Evolutionary conservation across 2,888 invertebrate genomes (phyloP), one percentile per base, ranked within the genome.

Genomic region (Zaprionus bogoriensis): DNA sequence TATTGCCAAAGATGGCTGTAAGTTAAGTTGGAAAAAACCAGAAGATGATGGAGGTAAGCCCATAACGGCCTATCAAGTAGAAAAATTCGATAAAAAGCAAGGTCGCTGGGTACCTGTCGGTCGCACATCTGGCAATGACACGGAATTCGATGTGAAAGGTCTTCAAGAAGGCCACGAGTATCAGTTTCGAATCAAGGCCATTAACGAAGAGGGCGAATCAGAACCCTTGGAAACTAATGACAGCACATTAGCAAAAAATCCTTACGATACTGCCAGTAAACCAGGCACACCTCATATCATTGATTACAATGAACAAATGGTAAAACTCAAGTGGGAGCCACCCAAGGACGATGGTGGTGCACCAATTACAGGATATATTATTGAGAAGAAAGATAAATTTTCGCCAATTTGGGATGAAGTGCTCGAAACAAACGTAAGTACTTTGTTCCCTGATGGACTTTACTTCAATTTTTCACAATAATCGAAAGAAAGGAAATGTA

Each of bases 291-390:
- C 98, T 0, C 94, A 95, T 63, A 93, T 98, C 73, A 94, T 95
- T 45, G 98, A 98, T 88, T 98, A 97, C 94, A 96, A 97, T 89
- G 95, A 95, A 61, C 95, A 97, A 90, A 94, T 96, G 67, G 97
- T 97, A 48, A 96, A 97, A 90, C 93, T 99, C 54, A 94, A 95
- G 42, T 99, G 99, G 99, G 94, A 95, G 0, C 95, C 97, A 88
- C 99, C 99, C 2, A 94, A 97, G 70, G 95, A 96, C 87, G 98
- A 99, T 91, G 99, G 99, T 45, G 99, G 99, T 17, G 96, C 98
- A 12, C 98, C 98, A 0, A 97, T 99, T 87, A 96, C 95, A n/a
- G 98, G 98, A n/a, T 99, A 99, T 89, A 92, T 97, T 52, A 95
- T 98, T 87, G 98, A 98, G 92, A 97, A 96, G 83, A 94, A 97